phyloP scores from a whole-genome alignment of 2,797 vertebrate species.

The Harpagifer antarcticus region DNA sequence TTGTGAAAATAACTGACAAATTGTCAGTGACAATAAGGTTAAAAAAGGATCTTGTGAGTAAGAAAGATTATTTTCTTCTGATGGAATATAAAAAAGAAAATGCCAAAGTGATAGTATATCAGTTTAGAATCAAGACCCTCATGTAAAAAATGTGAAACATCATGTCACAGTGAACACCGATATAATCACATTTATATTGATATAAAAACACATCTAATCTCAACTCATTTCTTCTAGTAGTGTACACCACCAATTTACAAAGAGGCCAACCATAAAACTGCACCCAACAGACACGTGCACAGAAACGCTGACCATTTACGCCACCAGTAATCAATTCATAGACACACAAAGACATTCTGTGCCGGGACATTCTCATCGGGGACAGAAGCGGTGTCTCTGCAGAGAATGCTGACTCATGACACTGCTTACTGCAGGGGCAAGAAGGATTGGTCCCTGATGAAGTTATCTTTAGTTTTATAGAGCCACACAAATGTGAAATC shows the following conservation, averaged over 20 bases:
- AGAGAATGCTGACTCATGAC: slow-evolving; percentile 24
- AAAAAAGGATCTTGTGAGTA: neutral
- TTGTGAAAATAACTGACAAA: too few species aligned
- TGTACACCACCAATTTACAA: slow-evolving; percentile 54
- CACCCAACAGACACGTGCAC: slow-evolving; percentile 60
- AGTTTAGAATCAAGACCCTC: slow-evolving; percentile 18
- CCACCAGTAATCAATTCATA: slow-evolving; percentile 29
- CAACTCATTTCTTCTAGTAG: slow-evolving; percentile 50
- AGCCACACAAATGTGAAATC: neutral
- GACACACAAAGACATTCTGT: slow-evolving; percentile 52
- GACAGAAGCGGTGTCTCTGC: slow-evolving; percentile 46
- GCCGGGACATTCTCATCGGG: slow-evolving; percentile 79
- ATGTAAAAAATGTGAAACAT: slow-evolving; percentile 50
- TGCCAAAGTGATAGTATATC: neutral
- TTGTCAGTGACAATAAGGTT: neutral
- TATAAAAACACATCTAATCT: slow-evolving; percentile 58
- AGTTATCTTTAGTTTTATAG: slow-evolving; percentile 7
- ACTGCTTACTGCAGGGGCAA: slow-evolving; percentile 21
- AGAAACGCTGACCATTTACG: slow-evolving; percentile 44
- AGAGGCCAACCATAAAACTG: slow-evolving; percentile 61
- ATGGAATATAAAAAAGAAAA: too few species aligned
- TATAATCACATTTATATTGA: slow-evolving; percentile 64
- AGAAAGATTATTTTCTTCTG: too few species aligned
- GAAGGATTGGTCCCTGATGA: slow-evolving; percentile 55
- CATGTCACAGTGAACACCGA: slow-evolving; percentile 82